Conservation (phyloP, 2,888 invertebrate genomes). For the Pachliopta kotzebuea region DNA sequence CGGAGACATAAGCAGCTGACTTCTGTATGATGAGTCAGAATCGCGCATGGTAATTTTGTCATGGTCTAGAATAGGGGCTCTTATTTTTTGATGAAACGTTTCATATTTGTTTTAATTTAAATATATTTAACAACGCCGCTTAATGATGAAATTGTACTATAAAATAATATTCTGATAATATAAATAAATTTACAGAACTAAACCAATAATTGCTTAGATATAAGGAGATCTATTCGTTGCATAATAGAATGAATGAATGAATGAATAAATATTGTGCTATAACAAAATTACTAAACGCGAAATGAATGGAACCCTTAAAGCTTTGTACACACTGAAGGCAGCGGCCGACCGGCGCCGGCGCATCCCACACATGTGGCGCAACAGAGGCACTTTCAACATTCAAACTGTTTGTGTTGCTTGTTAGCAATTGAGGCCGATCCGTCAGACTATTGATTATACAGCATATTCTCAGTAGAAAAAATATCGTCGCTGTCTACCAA, state of each 20-base stretch:
- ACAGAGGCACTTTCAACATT: slow-evolving; percentile 74
- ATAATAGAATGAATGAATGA: slow-evolving; percentile 71
- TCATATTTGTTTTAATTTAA: neutral
- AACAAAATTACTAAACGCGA: slow-evolving; percentile 76
- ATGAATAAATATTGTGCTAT: slow-evolving; percentile 70
- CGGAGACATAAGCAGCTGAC: slow-evolving; percentile 53
- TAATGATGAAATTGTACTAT: neutral
- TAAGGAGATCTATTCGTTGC: slow-evolving; percentile 56
- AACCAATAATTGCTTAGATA: slow-evolving; percentile 41
- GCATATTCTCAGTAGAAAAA: slow-evolving; percentile 53
- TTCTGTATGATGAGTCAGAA: slow-evolving; percentile 62
- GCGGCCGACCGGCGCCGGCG: slow-evolving; percentile 67
- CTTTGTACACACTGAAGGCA: slow-evolving; percentile 56
- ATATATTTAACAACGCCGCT: neutral
- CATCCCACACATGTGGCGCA: slow-evolving; percentile 78
- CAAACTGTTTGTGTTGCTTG: slow-evolving; percentile 61
- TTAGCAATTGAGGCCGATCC: slow-evolving; percentile 48
- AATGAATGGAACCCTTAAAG: slow-evolving; percentile 76
- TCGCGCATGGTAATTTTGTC: slow-evolving; percentile 41
- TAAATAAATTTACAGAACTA: neutral
- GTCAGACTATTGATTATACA: slow-evolving; percentile 64
- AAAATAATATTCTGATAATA: too few species aligned
- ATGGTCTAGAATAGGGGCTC: slow-evolving; percentile 35
- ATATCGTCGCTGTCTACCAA: slow-evolving; percentile 40
- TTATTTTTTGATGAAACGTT: slow-evolving; percentile 33